Conservation (phyloP, 2,113 vertebrate species). For the Mesoclemmys tuberculata region DNA sequence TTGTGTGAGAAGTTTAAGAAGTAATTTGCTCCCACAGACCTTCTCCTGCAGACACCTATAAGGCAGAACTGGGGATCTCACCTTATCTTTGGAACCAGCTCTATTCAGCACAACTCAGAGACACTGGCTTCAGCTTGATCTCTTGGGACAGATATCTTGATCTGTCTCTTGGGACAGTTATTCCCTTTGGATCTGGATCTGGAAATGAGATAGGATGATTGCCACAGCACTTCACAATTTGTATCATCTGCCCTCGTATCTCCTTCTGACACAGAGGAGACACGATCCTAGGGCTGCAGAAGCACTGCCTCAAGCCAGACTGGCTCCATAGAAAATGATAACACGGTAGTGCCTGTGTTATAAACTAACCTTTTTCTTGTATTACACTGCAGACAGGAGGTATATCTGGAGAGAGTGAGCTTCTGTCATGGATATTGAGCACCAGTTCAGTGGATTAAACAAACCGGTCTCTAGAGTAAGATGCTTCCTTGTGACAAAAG, state of each 20-base stretch:
- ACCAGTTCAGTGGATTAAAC: not conserved
- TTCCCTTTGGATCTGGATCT: not conserved
- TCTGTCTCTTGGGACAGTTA: not conserved
- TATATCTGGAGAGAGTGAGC: not conserved
- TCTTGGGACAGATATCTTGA: no score
- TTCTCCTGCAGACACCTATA: not conserved
- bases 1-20: not conserved
- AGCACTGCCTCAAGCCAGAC: not conserved
- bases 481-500: not conserved
- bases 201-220: not conserved
- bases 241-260: not conserved
- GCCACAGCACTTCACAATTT: not conserved
- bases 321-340: not conserved
- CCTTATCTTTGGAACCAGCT: not conserved
- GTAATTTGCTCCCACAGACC: not conserved
- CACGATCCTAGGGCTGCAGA: not conserved
- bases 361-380: not conserved
- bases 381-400: not conserved
- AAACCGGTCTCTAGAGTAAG: not conserved
- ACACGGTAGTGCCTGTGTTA: accelerated
- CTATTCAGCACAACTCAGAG: not conserved
- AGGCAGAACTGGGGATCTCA: not conserved
- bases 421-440: not conserved
- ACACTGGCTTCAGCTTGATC: not conserved
- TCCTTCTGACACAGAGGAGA: not conserved